A percentile compares a stretch with the other conserved stretches of the same genome.
phyloP scores from a whole-genome alignment of 1,140 invertebrate species.

The Brachionus asplanchnoidis region DNA sequence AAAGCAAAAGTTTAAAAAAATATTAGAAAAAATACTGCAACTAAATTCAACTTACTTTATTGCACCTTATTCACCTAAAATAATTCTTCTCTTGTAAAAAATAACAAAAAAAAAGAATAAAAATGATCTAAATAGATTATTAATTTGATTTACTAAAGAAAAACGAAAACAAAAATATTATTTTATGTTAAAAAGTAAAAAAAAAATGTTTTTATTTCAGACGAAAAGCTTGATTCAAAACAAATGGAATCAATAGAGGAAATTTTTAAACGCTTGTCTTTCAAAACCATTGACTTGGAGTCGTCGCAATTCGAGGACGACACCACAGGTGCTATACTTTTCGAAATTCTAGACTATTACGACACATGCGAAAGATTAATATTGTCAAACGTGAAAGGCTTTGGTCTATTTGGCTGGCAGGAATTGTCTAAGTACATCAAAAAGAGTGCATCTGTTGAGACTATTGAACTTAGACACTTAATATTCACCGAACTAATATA shows the following conservation, averaged over 20 bases:
- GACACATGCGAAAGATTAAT: slow-evolving; percentile 72
- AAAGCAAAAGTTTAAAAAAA: no score
- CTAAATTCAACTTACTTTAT: no score
- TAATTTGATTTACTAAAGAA: no score
- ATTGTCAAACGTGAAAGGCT: slow-evolving; percentile 69
- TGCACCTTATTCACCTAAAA: no score
- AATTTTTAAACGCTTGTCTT: slow-evolving; percentile 70
- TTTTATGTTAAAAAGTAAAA: no score
- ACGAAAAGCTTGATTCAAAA: slow-evolving; percentile 60
- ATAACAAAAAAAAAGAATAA: no score
- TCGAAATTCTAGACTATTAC: slow-evolving; percentile 87
- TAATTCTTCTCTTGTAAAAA: no score
- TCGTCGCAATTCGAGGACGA: slow-evolving; percentile 52
- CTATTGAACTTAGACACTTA: slow-evolving; percentile 66
- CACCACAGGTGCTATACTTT: slow-evolving; percentile 61
- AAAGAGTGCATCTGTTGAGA: slow-evolving; percentile 67
- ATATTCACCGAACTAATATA: slow-evolving; percentile 64
- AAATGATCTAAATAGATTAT: no score
- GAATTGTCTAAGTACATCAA: slow-evolving; percentile 72
- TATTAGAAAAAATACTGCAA: no score
- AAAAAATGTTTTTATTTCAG: slow-evolving; percentile 45
- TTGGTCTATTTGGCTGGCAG: slow-evolving; percentile 73
- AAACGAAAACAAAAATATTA: no score
- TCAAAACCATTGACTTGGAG: slow-evolving; percentile 67
- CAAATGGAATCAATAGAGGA: slow-evolving; percentile 71